These are phyloP conservation scores for Oxygymnocypris stewartii DNA, from an alignment of 2,113 vertebrate genomes.

Conservation along the genomic window DNA sequence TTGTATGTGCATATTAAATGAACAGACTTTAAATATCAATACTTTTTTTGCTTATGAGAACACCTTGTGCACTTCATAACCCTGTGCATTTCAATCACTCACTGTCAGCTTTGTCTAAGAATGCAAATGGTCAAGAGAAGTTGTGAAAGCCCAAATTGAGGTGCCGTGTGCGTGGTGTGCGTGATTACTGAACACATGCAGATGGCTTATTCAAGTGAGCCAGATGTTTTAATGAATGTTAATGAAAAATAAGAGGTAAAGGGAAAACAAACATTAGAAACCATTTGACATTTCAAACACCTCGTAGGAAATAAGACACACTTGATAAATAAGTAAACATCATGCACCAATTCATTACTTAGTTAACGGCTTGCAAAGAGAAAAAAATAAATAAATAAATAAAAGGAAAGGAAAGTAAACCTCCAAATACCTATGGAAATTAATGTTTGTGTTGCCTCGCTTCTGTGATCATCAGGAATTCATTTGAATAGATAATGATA, in stretches of 20 bases:
- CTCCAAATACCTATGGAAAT: constrained; percentile 75
- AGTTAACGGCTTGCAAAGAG: constrained; percentile 70
- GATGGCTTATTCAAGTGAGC: constrained; percentile 74
- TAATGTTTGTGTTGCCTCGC: constrained; percentile 74
- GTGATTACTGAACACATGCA: constrained; percentile 65
- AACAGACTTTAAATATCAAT: constrained; percentile 29
- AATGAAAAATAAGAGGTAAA: constrained; percentile 79
- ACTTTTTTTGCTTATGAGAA: constrained; percentile 1
- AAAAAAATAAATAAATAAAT: constrained; percentile 19
- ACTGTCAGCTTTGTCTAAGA: constrained; percentile 40
- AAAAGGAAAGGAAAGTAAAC: not conserved
- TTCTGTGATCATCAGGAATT: constrained; percentile 75
- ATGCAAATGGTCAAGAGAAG: constrained; percentile 26
- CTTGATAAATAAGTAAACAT: constrained; percentile 76
- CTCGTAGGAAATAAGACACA: constrained; percentile 66
- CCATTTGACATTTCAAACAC: constrained; percentile 70
- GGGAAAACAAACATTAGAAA: constrained; percentile 74
- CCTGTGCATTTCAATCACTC: constrained; percentile 41
- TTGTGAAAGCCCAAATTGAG: constrained; percentile 60
- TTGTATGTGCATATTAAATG: constrained; percentile 68
- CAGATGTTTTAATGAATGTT: constrained; percentile 83
- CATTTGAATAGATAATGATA: constrained; percentile 77
- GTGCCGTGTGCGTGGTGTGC: constrained; percentile 64
- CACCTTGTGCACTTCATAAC: constrained; percentile 12
- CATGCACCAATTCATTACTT: constrained; percentile 72